Evolutionary conservation across 2,113 vertebrate species (phyloP).

Genomic region (Aviceda subcristata): DNA sequence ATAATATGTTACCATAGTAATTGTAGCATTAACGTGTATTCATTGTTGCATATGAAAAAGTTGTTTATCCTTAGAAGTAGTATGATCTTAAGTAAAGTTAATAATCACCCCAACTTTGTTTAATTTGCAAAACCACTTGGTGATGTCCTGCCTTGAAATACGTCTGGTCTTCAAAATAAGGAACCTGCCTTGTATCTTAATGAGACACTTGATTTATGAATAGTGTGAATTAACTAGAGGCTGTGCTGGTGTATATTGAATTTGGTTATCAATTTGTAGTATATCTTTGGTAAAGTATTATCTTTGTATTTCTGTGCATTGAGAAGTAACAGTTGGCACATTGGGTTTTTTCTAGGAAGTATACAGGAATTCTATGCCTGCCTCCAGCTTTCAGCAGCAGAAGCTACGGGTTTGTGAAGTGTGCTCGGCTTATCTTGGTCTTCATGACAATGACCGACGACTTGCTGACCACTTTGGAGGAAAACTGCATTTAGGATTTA

Average conservation of each 20-base stretch:
- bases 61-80: not conserved
- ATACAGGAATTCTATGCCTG: constrained; percentile 98
- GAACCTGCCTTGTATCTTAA: not conserved
- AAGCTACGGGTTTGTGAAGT: constrained; percentile 97
- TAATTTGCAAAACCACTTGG: not conserved
- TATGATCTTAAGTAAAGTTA: not conserved
- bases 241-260: not conserved
- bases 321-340: not conserved
- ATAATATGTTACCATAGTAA: not conserved
- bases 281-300: not conserved
- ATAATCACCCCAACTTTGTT: not conserved
- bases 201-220: not conserved
- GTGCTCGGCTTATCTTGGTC: constrained; percentile 95
- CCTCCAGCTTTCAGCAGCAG: constrained; percentile 98
- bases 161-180: not conserved
- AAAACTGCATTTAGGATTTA: constrained; percentile 97
- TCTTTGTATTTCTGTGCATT: not conserved
- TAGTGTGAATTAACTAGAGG: not conserved
- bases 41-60: not conserved
- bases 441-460: constrained; percentile 96
- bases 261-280: not conserved
- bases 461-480: constrained; percentile 98
- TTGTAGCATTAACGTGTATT: not conserved
- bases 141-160: not conserved
- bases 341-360: constrained; percentile 79